phyloP scores from a whole-genome alignment of 2,888 invertebrate genomes.

The Globia sparganii region DNA sequence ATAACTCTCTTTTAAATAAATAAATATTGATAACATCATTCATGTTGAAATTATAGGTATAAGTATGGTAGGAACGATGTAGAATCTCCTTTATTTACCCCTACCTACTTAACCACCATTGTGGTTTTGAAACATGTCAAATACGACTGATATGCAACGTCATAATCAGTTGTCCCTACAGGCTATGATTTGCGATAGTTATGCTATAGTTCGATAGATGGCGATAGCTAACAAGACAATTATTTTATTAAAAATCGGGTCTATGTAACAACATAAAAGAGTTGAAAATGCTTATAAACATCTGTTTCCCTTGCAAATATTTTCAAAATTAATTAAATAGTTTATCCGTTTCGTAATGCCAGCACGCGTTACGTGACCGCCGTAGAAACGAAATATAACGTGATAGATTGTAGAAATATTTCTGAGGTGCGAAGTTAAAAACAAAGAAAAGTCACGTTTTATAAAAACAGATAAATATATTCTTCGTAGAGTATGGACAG shows the following conservation, averaged over 20 bases:
- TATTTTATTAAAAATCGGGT: neutral
- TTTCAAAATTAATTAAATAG: neutral
- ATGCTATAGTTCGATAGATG: neutral
- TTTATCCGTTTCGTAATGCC: neutral
- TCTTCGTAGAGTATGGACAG: neutral
- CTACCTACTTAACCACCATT: constrained; percentile 1
- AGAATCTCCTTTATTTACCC: neutral
- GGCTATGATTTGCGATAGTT: neutral
- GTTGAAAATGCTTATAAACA: neutral
- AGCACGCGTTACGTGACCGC: neutral
- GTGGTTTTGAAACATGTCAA: constrained; percentile 16
- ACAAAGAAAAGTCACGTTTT: too few relatives aligned
- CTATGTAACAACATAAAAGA: neutral
- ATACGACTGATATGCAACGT: constrained; percentile 1
- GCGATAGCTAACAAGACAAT: neutral
- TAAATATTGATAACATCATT: neutral
- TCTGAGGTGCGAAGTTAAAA: too few relatives aligned
- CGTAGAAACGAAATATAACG: neutral
- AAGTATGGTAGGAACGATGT: neutral
- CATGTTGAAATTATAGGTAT: neutral
- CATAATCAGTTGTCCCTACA: neutral
- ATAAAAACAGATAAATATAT: too few relatives aligned
- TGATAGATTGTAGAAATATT: neutral
- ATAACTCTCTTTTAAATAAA: neutral
- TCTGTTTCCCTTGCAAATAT: neutral